Base-by-base conservation (phyloP, 1,140 invertebrate genomes). In the Carposina sasakii region DNA sequence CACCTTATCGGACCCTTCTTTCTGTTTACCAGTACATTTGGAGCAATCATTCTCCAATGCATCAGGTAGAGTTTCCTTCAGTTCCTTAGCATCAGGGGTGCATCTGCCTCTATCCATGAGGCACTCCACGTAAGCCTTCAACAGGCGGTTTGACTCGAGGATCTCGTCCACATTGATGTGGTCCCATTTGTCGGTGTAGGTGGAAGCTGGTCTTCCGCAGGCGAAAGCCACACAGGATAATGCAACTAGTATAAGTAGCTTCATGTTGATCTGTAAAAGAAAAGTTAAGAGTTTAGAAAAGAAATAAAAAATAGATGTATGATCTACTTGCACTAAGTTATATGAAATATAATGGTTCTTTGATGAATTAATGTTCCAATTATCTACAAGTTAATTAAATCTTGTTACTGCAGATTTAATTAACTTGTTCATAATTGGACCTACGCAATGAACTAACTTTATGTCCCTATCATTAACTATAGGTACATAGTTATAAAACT, bases 101-200 rank as follows among this genome's bases (percentile, higher is more conserved):
- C 93, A 94, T 2, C 87, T 85, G 10, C 90, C 90, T 51, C 85
- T 85, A 0, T 92, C 91, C 55, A 93, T 54, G 2, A 94, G 70
- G 61, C 93, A 94, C 43, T 93, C 89, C 2, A 88, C 83, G 57
- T 94, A 94, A 44, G 89, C 91, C 23, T 83, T 88, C 1, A 94
- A 81, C 5, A 94, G 76, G 36, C 93, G 87, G 1, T 93, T 87
- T 8, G 90, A 93, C 15, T 86, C 81, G 0, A 94, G 71, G 54
- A 94, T 90, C 60, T 91, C 87, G 37, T 94, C 90, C 1, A 94
- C 56, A 63, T 94, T 87, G 37, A 94, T 87, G 56, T 90, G 88
- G 64, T 94, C 93, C 69, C 88, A 94, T 73, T 90, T 93, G 21
- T 88, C 89, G 0, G 91, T 92, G 75, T 94, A 94, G 45, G 87